These are phyloP conservation scores for Pundamilia nyererei DNA, from an alignment of 2,113 vertebrate species.

Conservation along the genomic window DNA sequence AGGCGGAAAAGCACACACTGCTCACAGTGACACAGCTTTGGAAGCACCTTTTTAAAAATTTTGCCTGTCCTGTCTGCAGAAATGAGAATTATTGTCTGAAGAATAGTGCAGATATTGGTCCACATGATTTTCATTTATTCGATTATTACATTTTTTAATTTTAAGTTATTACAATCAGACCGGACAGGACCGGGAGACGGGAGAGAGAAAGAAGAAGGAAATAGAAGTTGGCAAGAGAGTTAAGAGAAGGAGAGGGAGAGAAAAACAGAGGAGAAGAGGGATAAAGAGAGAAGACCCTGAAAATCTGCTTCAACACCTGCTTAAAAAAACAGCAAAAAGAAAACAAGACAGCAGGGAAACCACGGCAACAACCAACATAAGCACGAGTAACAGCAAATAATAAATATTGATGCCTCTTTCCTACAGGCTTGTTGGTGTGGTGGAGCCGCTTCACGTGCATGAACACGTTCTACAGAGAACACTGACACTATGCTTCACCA, in stretches of 20 bases:
- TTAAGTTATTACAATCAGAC: background rate
- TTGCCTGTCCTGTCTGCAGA: background rate
- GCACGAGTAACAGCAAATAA: background rate
- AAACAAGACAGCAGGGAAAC: background rate
- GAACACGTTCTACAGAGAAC: background rate
- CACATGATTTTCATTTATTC: background rate
- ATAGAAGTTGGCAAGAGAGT: background rate
- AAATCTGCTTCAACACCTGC: background rate
- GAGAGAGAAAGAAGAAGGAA: background rate
- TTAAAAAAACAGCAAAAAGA: background rate
- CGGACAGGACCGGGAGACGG: background rate
- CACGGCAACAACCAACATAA: background rate
- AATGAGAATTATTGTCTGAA: background rate
- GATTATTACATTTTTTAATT: background rate
- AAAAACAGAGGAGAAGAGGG: background rate
- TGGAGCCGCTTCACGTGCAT: background rate
- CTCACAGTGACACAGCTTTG: background rate
- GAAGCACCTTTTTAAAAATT: background rate
- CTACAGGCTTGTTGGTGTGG: background rate
- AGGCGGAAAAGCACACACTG: background rate
- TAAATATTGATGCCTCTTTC: background rate
- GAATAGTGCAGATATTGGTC: background rate
- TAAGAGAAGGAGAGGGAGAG: background rate
- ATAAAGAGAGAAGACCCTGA: background rate
- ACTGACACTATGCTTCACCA: background rate